Percentiles rank a stretch among this genome's conserved stretches.
Conservation (phyloP, 2,797 vertebrate genomes). For the Tapera naevia region DNA sequence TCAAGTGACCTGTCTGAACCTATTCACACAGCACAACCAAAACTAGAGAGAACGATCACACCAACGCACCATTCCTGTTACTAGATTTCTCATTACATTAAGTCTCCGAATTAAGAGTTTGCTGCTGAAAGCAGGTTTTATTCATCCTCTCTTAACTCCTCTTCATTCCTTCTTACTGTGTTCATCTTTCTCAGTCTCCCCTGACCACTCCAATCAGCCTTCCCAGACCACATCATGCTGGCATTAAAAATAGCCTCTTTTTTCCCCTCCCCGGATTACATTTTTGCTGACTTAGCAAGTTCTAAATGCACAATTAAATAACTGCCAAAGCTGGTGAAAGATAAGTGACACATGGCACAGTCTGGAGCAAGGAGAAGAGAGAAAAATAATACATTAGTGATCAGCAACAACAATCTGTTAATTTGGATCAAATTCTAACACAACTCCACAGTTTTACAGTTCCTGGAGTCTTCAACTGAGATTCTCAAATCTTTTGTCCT, state of each 20-base stretch:
- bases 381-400: background rate
- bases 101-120: background rate
- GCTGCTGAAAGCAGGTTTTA: background rate
- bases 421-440: background rate
- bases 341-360: background rate
- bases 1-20: background rate
- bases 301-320: background rate
- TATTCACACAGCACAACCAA: background rate
- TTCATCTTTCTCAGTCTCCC: background rate
- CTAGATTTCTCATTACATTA: background rate
- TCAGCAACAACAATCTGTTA: background rate
- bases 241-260: background rate
- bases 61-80: background rate
- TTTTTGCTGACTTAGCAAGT: background rate
- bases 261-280: background rate
- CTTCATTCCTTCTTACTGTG: background rate
- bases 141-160: background rate
- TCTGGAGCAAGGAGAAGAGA: background rate
- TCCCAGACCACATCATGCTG: background rate
- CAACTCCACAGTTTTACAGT: background rate
- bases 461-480: background rate
- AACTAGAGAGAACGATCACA: background rate
- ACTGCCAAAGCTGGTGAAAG: background rate
- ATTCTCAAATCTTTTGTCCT: background rate
- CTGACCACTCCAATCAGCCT: background rate